phyloP scores from a whole-genome alignment of 2,888 invertebrate genomes.

The Habroteleia sp. region DNA sequence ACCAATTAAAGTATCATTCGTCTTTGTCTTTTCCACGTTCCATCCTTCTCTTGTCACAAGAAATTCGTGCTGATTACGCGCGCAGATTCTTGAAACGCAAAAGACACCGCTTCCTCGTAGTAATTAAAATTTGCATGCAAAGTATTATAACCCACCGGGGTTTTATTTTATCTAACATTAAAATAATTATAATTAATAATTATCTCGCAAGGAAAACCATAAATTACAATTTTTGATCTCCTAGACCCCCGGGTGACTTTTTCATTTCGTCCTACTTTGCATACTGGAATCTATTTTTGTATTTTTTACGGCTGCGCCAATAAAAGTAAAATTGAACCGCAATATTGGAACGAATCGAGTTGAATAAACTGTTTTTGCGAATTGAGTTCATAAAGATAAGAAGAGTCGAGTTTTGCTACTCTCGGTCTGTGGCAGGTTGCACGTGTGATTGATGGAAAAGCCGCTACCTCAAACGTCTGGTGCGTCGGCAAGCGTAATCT shows the following conservation, averaged over 20 bases:
- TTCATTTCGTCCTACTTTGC: too few species aligned
- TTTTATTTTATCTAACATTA: too few species aligned
- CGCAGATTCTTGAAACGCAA: conserved; percentile 23
- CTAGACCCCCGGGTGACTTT: too few species aligned
- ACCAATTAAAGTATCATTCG: conserved; percentile 59
- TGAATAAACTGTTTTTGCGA: neutral
- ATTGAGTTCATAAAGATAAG: conserved; percentile 16
- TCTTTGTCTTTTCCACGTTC: conserved; percentile 24
- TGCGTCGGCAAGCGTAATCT: conserved; percentile 69
- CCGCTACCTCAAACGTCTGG: conserved; percentile 58
- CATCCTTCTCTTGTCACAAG: conserved; percentile 41
- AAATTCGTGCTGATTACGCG: conserved; percentile 26
- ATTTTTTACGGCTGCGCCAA: too few species aligned
- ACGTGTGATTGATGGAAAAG: conserved; percentile 53
- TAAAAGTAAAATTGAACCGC: too few species aligned
- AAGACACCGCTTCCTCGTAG: conserved; percentile 1
- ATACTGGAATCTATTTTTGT: too few species aligned
- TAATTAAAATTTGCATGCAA: conserved; percentile 6
- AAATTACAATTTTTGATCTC: too few species aligned
- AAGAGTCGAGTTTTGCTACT: neutral
- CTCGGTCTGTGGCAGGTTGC: conserved; percentile 27
- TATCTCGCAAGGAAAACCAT: too few species aligned
- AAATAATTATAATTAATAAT: too few species aligned
- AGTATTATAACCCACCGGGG: too few species aligned
- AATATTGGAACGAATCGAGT: too few species aligned